Conservation (phyloP, 2,113 vertebrate species). For the Forbesichthys agassizii region DNA sequence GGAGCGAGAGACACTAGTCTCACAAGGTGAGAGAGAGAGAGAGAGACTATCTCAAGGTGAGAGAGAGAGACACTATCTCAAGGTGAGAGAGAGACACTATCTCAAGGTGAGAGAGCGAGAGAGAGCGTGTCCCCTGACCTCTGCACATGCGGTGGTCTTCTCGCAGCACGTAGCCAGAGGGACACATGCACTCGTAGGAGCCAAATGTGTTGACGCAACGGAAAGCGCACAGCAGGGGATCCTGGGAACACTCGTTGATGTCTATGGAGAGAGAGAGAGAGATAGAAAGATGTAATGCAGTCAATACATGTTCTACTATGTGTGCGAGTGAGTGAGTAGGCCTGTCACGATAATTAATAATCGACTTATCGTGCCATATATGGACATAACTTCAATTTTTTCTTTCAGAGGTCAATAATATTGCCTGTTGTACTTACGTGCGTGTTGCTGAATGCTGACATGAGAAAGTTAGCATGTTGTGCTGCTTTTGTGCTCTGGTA, state of each 20-base stretch:
- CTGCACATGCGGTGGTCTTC: slow-evolving; percentile 91
- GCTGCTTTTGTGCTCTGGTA: too few species aligned
- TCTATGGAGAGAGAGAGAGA: slow-evolving; percentile 70
- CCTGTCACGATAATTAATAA: not conserved
- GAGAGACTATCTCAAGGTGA: not conserved
- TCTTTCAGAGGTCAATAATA: too few species aligned
- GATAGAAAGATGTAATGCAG: not conserved
- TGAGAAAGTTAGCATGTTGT: too few species aligned
- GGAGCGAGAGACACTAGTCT: not conserved
- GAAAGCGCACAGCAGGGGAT: slow-evolving; percentile 94
- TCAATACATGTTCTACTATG: not conserved
- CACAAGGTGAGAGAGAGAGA: slow-evolving; percentile 4
- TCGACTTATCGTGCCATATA: too few species aligned
- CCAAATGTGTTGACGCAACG: slow-evolving; percentile 93
- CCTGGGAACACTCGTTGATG: slow-evolving; percentile 88
- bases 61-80: not conserved
- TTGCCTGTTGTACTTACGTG: too few species aligned
- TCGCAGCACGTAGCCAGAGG: slow-evolving; percentile 85
- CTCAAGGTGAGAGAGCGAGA: not conserved
- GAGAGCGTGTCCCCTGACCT: slow-evolving; percentile 76
- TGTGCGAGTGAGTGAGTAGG: not conserved
- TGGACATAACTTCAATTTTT: too few species aligned
- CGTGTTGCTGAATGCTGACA: too few species aligned
- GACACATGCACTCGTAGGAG: slow-evolving; percentile 92
- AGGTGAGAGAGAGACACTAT: not conserved